These are phyloP conservation scores for Pachliopta kotzebuea DNA, from an alignment of 2,888 invertebrate species.

Conservation along the genomic window DNA sequence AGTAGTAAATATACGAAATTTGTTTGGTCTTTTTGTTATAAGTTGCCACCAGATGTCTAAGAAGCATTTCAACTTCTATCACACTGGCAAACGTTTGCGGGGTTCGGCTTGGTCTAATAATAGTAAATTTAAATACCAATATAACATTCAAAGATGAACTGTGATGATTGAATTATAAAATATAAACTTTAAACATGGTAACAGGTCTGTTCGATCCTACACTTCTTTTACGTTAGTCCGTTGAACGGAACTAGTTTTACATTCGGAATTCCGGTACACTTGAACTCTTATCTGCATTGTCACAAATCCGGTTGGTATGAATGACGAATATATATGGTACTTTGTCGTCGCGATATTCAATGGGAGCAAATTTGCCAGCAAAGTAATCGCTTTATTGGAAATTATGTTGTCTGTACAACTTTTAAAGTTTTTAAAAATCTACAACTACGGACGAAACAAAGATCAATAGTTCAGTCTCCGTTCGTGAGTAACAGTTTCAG, in stretches of 20 bases:
- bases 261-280: slow-evolving; percentile 31
- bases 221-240: slow-evolving; percentile 18
- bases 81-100: too few relatives aligned
- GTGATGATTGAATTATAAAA: too few relatives aligned
- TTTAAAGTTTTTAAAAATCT: not conserved
- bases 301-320: slow-evolving; percentile 28
- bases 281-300: slow-evolving; percentile 29
- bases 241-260: slow-evolving; percentile 31
- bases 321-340: slow-evolving; percentile 27
- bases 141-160: not conserved
- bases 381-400: not conserved
- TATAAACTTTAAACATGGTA: not conserved
- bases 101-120: not conserved
- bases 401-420: not conserved
- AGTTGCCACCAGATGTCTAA: too few relatives aligned
- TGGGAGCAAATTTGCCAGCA: slow-evolving; percentile 9
- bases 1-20: too few relatives aligned
- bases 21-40: too few relatives aligned
- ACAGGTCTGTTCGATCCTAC: slow-evolving; percentile 4
- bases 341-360: slow-evolving; percentile 3
- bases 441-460: slow-evolving; percentile 9
- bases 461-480: slow-evolving; percentile 9
- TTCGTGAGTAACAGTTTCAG: not conserved
- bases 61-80: too few relatives aligned
- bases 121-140: not conserved